A percentile compares a stretch with the other conserved stretches of the same genome.
phyloP scores from a whole-genome alignment of 2,888 invertebrate genomes.

The Noctua fimbriata region DNA sequence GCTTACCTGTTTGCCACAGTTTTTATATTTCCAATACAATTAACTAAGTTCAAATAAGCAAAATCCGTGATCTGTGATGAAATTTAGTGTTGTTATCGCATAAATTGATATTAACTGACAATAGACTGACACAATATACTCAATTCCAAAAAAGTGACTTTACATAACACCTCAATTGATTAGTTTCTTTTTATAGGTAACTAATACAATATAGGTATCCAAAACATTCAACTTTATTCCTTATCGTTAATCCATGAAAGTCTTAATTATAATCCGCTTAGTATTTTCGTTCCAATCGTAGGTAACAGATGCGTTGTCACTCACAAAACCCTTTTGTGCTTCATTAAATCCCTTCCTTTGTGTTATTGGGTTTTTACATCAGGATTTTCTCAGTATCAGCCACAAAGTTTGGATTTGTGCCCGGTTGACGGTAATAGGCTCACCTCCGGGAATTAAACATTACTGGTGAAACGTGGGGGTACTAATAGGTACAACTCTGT shows the following conservation, averaged over 20 bases:
- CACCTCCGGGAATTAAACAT: no score
- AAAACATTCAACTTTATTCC: not conserved
- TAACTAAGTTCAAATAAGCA: not conserved
- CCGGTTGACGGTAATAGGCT: no score
- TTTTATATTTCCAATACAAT: not conserved
- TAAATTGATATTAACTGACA: conserved; percentile 8
- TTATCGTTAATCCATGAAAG: not conserved
- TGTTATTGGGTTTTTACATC: no score
- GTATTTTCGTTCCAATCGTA: not conserved
- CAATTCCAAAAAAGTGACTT: not conserved
- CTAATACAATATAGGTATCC: not conserved
- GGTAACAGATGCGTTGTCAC: not conserved
- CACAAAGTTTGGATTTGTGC: no score
- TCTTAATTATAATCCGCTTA: not conserved
- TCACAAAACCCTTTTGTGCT: not conserved
- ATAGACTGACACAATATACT: not conserved
- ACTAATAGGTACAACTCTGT: no score
- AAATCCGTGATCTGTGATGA: not conserved
- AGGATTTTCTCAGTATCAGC: no score
- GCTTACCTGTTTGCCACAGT: no score
- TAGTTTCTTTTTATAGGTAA: not conserved
- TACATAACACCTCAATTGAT: not conserved
- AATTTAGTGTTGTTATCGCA: conserved; percentile 14
- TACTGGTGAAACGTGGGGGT: no score
- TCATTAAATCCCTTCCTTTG: not conserved